These are phyloP conservation scores for Cariama cristata DNA, from an alignment of 2,113 vertebrate species.

Conservation along the genomic window DNA sequence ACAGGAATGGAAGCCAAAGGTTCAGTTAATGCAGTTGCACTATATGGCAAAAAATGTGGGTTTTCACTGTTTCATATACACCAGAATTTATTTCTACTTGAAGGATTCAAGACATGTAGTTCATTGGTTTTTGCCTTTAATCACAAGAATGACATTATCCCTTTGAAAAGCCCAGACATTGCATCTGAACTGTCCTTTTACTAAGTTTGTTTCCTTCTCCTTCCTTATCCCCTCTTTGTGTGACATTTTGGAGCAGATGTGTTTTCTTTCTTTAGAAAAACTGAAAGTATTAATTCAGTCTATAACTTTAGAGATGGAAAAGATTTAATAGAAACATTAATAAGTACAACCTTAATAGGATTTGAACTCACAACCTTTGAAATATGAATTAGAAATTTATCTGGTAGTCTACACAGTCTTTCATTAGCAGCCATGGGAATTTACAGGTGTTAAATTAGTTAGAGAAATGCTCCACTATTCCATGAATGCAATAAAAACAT, in stretches of 20 bases:
- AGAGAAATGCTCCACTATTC: constrained; percentile 53
- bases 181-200: neutral
- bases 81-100: neutral
- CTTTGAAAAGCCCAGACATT: neutral
- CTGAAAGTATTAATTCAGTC: constrained; percentile 14
- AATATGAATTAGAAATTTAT: constrained; percentile 71
- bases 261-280: constrained; percentile 8
- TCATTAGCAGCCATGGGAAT: constrained; percentile 70
- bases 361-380: constrained; percentile 69
- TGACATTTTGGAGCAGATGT: neutral
- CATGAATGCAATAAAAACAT: constrained; percentile 74
- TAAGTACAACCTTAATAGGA: constrained; percentile 65
- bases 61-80: neutral
- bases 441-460: constrained; percentile 75
- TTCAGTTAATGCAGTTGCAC: neutral
- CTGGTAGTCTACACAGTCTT: constrained; percentile 51
- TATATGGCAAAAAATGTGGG: neutral
- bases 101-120: neutral
- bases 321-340: constrained; percentile 69
- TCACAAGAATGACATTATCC: neutral
- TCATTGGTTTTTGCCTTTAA: neutral
- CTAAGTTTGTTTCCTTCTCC: neutral
- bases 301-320: constrained; percentile 45
- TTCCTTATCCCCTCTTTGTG: neutral
- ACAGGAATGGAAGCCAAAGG: neutral